Base-by-base conservation (phyloP, 2,888 invertebrate species). In the Subacronicta megacephala region DNA sequence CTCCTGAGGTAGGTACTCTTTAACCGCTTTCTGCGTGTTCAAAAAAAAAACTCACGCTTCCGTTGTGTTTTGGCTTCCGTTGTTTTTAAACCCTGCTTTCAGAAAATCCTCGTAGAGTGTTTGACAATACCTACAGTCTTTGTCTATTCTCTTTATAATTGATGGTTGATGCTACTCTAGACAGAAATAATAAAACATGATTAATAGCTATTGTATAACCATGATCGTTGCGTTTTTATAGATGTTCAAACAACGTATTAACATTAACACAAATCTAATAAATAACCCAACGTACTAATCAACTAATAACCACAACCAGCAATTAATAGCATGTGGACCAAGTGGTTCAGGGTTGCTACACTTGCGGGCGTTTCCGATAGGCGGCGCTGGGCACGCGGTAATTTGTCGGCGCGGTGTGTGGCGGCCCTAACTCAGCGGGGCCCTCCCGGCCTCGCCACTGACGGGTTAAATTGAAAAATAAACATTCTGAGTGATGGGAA, bases 401-500 rank as follows among this genome's bases (percentile, higher is more conserved):
- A 93, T 87, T 83, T 92, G 93, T 89, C 88, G 89, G 66, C 92
- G 84, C 84, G 80, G 92, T 93, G 93, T 93, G 93, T 92, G 93
- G 93, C 89, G 89, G 85, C 93, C 93, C 92, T 93, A 89, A 90
- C 87, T 93, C 92, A 92, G 78, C 75, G 78, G 75, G 76, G 62
- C 64, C 79, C 76, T 76, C 78, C 74, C 77, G 77, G 80, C 73
- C 75, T 63, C 74, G 76, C 83, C 88, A 87, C 85, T 91, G 91
- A 90, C 90, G 89, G 90, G 84, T 82, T 82, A 88, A 92, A 92
- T 93, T 93, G 93, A 93, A 93, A 93, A 93, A 93, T 93, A 93
- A 93, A 93, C 93, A 93, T 82, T 71, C 83, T 90, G 91, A 90
- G 86, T 88, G 92, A 91, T 90, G 87, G 84, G 77, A 78, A 76